These are phyloP conservation scores for Apodemus agrarius DNA, from an alignment of 2,797 vertebrate genomes.

Conservation along the genomic window DNA sequence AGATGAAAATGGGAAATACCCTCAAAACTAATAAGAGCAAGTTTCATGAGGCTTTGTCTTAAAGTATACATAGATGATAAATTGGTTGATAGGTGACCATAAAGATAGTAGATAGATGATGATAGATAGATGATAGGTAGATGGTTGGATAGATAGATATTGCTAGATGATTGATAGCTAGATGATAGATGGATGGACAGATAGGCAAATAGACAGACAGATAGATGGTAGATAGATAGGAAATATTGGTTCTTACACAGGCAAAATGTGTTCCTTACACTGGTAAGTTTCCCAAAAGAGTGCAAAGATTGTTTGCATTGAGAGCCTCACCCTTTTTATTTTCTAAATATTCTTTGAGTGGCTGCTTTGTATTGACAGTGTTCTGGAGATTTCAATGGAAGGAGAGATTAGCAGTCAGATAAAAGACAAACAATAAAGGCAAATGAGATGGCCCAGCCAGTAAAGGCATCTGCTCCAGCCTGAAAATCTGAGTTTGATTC, in stretches of 20 bases:
- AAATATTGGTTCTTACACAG: background rate
- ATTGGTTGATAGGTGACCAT: background rate
- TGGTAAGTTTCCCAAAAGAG: background rate
- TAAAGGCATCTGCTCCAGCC: background rate
- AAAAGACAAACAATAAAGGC: background rate
- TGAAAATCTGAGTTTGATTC: too few species aligned
- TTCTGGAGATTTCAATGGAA: background rate
- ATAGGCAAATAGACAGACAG: rapidly evolving
- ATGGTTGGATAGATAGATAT: background rate
- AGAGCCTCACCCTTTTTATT: background rate
- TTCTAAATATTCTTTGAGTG: background rate
- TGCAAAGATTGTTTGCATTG: background rate
- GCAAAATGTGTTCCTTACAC: background rate
- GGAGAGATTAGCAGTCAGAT: background rate
- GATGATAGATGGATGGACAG: background rate
- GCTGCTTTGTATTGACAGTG: background rate
- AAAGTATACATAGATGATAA: background rate
- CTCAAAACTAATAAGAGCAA: background rate
- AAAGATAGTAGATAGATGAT: background rate
- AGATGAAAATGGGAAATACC: background rate
- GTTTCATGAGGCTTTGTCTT: background rate
- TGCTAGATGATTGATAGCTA: background rate
- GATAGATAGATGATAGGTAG: background rate
- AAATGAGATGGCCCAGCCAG: too few species aligned
- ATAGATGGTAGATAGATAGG: background rate